These are phyloP conservation scores for Drosophila rhopaloa DNA, from an alignment of 1,140 invertebrate species.

Conservation along the genomic window DNA sequence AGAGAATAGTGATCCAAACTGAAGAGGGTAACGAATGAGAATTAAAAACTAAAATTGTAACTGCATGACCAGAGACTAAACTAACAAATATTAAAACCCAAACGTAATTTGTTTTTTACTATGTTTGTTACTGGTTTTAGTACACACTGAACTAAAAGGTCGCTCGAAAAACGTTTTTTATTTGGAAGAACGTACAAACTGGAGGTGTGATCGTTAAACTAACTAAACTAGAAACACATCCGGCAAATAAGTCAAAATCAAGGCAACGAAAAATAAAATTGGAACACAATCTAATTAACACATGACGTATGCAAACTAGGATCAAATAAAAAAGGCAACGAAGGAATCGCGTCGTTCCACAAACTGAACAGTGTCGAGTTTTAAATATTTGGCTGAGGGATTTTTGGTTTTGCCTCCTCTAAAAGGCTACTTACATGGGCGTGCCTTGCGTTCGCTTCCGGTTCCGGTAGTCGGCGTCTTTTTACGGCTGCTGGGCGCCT, in stretches of 20 bases:
- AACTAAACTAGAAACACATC: constrained; percentile 37
- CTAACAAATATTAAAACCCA: constrained; percentile 60
- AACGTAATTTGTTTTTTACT: constrained; percentile 26
- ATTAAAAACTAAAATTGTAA: constrained; percentile 33
- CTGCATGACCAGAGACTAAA: constrained; percentile 77
- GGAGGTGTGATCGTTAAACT: constrained; percentile 48
- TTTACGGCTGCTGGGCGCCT: constrained; percentile 85
- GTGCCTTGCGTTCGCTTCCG: constrained; percentile 85
- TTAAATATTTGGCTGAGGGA: constrained; percentile 12
- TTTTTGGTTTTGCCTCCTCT: constrained; percentile 42
- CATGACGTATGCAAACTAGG: constrained; percentile 70
- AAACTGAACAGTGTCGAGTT: constrained; percentile 38
- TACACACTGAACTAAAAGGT: constrained; percentile 68
- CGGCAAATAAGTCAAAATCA: constrained; percentile 33
- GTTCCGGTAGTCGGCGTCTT: constrained; percentile 71
- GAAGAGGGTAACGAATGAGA: constrained; percentile 20
- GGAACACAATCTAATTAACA: constrained; percentile 37
- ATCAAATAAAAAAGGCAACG: constrained; percentile 61
- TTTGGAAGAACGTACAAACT: constrained; percentile 57
- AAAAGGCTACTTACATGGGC: constrained; percentile 87
- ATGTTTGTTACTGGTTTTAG: constrained; percentile 44
- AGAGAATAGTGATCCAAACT: constrained; percentile 44
- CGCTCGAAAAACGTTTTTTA: constrained; percentile 46
- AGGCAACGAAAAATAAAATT: constrained; percentile 15
- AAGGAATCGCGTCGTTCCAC: constrained; percentile 39